Evolutionary conservation across 2,797 vertebrate genomes (phyloP).

Genomic region (Cygnus olor): DNA sequence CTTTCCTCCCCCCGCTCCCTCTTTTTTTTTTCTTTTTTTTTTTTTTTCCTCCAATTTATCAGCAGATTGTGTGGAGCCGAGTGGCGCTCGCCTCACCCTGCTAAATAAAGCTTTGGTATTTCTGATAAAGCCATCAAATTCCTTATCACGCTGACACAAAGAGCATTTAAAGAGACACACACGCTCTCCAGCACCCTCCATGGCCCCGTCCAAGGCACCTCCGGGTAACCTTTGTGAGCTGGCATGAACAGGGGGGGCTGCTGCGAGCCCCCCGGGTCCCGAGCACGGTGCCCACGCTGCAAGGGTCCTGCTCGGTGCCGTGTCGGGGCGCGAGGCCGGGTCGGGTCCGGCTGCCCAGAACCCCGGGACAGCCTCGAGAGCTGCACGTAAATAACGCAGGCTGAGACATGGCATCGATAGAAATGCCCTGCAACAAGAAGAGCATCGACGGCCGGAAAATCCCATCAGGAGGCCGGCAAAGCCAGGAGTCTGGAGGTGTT

Average conservation of each 20-base stretch:
- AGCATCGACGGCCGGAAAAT: slow-evolving; percentile 62
- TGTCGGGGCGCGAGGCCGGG: neutral
- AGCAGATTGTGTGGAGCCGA: slow-evolving; percentile 89
- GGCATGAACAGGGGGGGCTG: neutral
- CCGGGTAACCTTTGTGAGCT: slow-evolving; percentile 34
- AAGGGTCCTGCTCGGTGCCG: neutral
- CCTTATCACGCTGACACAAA: slow-evolving; percentile 92
- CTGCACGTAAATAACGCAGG: slow-evolving; percentile 38
- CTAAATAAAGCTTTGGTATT: slow-evolving; percentile 99
- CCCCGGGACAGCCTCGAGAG: slow-evolving; percentile 10
- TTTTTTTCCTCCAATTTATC: slow-evolving; percentile 88
- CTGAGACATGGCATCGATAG: slow-evolving; percentile 54
- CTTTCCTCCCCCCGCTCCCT: neutral
- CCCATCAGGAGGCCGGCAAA: slow-evolving; percentile 43
- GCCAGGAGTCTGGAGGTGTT: neutral
- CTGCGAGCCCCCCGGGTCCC: neutral
- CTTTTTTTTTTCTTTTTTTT: neutral
- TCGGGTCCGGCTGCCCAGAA: slow-evolving; percentile 34
- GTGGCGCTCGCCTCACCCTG: slow-evolving; percentile 93
- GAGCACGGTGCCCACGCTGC: neutral
- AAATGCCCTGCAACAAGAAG: slow-evolving; percentile 54
- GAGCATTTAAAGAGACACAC: slow-evolving; percentile 93
- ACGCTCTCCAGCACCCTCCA: slow-evolving; percentile 65
- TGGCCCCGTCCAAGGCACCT: slow-evolving; percentile 57
- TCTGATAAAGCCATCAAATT: slow-evolving; percentile 99